Evolutionary conservation across 2,797 vertebrate species (phyloP).

Genomic region (Sarcophilus harrisii): DNA sequence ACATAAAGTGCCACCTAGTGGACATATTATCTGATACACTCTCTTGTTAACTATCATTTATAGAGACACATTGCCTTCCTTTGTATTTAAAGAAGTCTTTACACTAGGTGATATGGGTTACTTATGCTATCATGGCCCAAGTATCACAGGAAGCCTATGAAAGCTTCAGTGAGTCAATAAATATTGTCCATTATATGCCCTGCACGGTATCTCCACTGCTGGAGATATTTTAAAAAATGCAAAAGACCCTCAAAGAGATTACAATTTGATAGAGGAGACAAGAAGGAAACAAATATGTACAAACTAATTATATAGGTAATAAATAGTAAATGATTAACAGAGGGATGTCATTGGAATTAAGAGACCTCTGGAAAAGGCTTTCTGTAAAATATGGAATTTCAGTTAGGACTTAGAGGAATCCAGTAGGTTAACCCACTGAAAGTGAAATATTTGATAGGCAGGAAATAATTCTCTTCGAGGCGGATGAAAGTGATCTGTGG

Average conservation of each 20-base stretch:
- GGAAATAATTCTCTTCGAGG: too few relatives aligned
- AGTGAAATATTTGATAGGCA: too few relatives aligned
- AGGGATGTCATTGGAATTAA: not conserved
- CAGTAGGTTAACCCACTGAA: not conserved
- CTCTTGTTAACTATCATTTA: not conserved
- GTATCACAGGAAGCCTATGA: not conserved
- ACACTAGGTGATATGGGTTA: not conserved
- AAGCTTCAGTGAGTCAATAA: not conserved
- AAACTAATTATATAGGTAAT: not conserved
- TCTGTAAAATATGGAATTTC: not conserved
- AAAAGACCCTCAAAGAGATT: not conserved
- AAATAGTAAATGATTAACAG: not conserved
- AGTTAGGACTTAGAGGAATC: not conserved
- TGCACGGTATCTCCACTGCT: not conserved
- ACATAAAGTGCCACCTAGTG: not conserved
- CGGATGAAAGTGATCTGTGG: too few relatives aligned
- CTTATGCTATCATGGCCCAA: not conserved
- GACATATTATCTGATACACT: not conserved
- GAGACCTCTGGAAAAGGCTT: not conserved
- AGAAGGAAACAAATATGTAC: not conserved
- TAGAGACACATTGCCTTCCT: not conserved
- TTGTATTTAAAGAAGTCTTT: not conserved
- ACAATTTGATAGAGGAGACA: not conserved
- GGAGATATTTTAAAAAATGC: not conserved
- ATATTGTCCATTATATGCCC: not conserved